Evolutionary conservation across 1,140 invertebrate genomes (phyloP), one percentile per base, ranked within the genome.

Genomic region (Drosophila ananassae): DNA sequence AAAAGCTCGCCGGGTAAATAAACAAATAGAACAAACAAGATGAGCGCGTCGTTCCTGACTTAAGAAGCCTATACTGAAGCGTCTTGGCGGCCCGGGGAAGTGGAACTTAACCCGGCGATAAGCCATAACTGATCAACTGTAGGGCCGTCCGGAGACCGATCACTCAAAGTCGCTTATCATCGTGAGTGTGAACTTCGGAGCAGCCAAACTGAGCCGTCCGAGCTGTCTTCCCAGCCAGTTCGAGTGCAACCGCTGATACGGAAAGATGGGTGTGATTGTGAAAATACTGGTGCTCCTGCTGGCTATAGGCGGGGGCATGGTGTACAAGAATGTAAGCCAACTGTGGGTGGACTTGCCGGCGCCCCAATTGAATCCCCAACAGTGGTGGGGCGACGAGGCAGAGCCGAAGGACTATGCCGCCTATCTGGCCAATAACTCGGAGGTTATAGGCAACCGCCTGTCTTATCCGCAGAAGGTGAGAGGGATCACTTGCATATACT

Each of bases 361-460:
- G 0, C 90, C 90, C 3, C 39, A 72, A 25, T 39, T 91, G 32
- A 63, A 84, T 9, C 10, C 53, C 0, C 58, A 91, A 39, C 62
- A 91, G 68, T 91, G 90, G 87, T 91, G 90, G 90, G 90, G 90
- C 25, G 90, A 91, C 58, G 90, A 67, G 22, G 87, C 73, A 1
- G 41, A 71, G 10, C 90, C 90, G 1, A 69, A 60, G 53, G 87
- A 91, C 5, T 91, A 90, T 32, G 73, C 54, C 0, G 85, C 79
- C 21, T 91, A 91, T 77, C 30, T 90, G 57, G 67, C 56, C 24
- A 91, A 91, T 47, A 72, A 7, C 1, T 91, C 90, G 0, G 77
- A 90, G 10, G 51, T 91, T 5, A 47, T 91, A 2, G 51, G 66
- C 55, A 91, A 91, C 64, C 71, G 57, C 9, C 55, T 91, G 0